Evolutionary conservation across 2,888 invertebrate genomes (phyloP).

Genomic region (Eugnorisma glareosa): DNA sequence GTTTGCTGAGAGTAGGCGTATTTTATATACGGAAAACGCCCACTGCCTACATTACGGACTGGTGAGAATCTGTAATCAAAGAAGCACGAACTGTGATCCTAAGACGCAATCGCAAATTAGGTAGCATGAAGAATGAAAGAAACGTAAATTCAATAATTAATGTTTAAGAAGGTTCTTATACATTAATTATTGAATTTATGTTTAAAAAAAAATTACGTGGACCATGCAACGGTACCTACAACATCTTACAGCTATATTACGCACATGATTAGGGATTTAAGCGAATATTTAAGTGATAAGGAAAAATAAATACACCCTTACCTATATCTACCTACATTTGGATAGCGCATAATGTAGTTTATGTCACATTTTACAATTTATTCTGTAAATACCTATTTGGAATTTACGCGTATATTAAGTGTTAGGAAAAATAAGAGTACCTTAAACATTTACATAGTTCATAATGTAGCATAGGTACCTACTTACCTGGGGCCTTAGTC

Average conservation of each 20-base stretch:
- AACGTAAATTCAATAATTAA: no score
- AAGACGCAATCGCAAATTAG: slow-evolving; percentile 1
- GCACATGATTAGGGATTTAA: slow-evolving; percentile 2
- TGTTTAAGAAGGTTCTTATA: no score
- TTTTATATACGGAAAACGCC: neutral
- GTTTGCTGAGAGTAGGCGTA: slow-evolving; percentile 5
- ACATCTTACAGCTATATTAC: slow-evolving; percentile 18
- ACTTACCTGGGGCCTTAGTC: no score
- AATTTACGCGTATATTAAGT: neutral
- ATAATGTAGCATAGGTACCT: neutral
- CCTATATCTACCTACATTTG: neutral
- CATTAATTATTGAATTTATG: neutral
- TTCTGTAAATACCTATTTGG: neutral
- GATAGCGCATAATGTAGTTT: neutral
- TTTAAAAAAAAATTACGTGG: no score
- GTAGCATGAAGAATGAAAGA: no score
- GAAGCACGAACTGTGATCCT: neutral
- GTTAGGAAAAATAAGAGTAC: neutral
- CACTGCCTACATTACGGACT: neutral
- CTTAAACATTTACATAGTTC: neutral
- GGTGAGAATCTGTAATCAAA: neutral
- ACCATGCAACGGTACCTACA: neutral
- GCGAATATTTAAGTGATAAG: slow-evolving; percentile 13
- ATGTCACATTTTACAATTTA: no score
- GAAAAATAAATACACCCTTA: neutral